Evolutionary conservation across 2,888 invertebrate species (phyloP).

Genomic region (Neoitamus cyanurus): DNA sequence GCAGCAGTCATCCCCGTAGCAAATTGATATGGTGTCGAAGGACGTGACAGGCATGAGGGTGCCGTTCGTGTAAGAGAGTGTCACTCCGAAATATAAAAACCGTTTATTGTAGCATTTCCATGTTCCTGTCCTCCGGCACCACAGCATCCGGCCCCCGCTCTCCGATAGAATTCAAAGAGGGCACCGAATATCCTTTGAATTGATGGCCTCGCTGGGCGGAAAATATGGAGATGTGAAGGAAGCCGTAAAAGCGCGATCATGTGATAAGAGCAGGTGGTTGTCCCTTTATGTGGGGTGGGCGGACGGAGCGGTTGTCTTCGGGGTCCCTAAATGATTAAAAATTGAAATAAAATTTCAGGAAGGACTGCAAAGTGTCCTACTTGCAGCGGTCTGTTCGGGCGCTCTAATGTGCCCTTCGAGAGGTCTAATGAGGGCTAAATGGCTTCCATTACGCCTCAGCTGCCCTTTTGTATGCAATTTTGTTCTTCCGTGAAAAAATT

Average conservation of each 20-base stretch:
- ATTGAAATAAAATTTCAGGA: constrained; percentile 36
- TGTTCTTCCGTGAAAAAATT: background rate
- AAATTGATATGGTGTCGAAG: constrained; percentile 51
- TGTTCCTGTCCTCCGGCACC: constrained; percentile 28
- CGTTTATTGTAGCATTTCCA: constrained; percentile 51
- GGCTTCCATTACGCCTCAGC: background rate
- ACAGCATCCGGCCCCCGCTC: constrained; percentile 21
- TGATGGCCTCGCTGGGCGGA: constrained; percentile 13
- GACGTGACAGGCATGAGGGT: constrained; percentile 47
- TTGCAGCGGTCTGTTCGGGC: background rate
- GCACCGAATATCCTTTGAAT: background rate
- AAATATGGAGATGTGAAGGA: constrained; percentile 43
- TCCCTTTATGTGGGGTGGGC: constrained; percentile 3
- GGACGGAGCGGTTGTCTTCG: background rate
- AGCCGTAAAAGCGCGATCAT: constrained; percentile 51
- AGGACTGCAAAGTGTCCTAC: background rate
- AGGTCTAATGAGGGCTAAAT: constrained; percentile 17
- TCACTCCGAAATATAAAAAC: constrained; percentile 32
- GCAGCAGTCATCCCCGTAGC: constrained; percentile 35
- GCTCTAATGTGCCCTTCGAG: background rate
- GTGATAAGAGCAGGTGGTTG: constrained; percentile 53
- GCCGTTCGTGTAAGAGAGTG: constrained; percentile 31
- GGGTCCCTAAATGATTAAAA: constrained; percentile 37
- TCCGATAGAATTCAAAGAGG: constrained; percentile 43
- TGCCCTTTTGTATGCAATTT: background rate